Conservation (phyloP, 1,140 invertebrate genomes). For the Zaprionus capensis region DNA sequence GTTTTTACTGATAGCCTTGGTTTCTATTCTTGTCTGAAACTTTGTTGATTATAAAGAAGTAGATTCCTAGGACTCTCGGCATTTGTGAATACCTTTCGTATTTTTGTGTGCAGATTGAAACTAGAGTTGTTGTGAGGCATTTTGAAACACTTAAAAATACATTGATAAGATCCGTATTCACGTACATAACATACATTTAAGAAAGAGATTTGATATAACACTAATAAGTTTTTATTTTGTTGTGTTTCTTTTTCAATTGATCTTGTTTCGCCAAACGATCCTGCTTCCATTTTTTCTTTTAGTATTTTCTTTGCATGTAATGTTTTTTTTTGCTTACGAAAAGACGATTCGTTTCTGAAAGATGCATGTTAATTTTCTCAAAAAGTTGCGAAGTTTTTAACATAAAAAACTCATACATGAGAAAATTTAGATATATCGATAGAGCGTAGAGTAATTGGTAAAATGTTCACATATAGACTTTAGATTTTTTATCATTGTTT, state of each 20-base stretch:
- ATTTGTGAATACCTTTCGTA: slow-evolving; percentile 64
- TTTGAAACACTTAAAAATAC: slow-evolving; percentile 70
- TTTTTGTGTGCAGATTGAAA: slow-evolving; percentile 27
- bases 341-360: slow-evolving; percentile 44
- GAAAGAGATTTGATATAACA: slow-evolving; percentile 55
- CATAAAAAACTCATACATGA: slow-evolving; percentile 42
- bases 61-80: slow-evolving; percentile 34
- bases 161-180: slow-evolving; percentile 51
- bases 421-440: slow-evolving; percentile 51
- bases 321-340: slow-evolving; percentile 28
- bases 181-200: slow-evolving; percentile 53
- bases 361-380: slow-evolving; percentile 73
- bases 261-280: slow-evolving; percentile 67
- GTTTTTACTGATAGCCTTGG: slow-evolving; percentile 80
- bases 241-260: slow-evolving; percentile 24
- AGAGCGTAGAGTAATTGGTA: slow-evolving; percentile 54
- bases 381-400: slow-evolving; percentile 63
- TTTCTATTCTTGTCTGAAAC: slow-evolving; percentile 46
- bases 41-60: slow-evolving; percentile 11
- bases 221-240: slow-evolving; percentile 36
- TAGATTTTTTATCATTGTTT: slow-evolving; percentile 47
- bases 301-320: slow-evolving; percentile 44
- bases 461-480: slow-evolving; percentile 41
- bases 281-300: slow-evolving; percentile 77
- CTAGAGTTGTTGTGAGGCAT: slow-evolving; percentile 51